phyloP scores from a whole-genome alignment of 2,888 invertebrate species.

The Drosophila mimica region DNA sequence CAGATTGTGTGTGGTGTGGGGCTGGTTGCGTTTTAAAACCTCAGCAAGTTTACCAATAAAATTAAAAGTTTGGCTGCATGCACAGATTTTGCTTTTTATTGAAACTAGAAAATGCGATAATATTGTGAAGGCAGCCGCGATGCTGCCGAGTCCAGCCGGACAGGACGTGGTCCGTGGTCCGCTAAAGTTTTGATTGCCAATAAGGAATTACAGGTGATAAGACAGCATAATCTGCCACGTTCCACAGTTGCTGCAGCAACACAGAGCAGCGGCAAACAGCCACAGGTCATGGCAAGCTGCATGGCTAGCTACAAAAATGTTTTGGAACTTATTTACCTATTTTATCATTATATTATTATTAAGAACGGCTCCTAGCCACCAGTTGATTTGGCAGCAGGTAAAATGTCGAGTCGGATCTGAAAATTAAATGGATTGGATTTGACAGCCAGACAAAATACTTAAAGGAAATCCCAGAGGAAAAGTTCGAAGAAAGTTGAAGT shows the following conservation, averaged over 20 bases:
- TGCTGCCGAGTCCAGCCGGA: slow-evolving; percentile 15
- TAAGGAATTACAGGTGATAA: slow-evolving; percentile 83
- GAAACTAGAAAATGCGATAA: slow-evolving; percentile 73
- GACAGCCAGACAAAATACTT: not conserved
- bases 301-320: slow-evolving; percentile 28
- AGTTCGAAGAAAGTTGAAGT: not conserved
- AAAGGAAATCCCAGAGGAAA: not conserved
- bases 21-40: slow-evolving; percentile 42
- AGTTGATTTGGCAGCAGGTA: not conserved
- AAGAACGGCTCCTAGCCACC: slow-evolving; percentile 9
- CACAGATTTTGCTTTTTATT: slow-evolving; percentile 75
- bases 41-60: slow-evolving; percentile 77
- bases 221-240: slow-evolving; percentile 79
- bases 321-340: slow-evolving; percentile 35
- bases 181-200: slow-evolving; percentile 82
- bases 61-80: slow-evolving; percentile 78
- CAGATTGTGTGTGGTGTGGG: not conserved
- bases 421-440: slow-evolving; percentile 6
- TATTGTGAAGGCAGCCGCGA: slow-evolving; percentile 34
- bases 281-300: slow-evolving; percentile 6
- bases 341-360: slow-evolving; percentile 33
- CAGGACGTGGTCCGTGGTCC: slow-evolving; percentile 41
- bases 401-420: not conserved
- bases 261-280: slow-evolving; percentile 21
- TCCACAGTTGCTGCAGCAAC: slow-evolving; percentile 46